A percentile compares a stretch with the other conserved stretches of the same genome.
These are phyloP conservation scores for Rutpela maculata DNA, from an alignment of 2,888 invertebrate species.

Conservation along the genomic window DNA sequence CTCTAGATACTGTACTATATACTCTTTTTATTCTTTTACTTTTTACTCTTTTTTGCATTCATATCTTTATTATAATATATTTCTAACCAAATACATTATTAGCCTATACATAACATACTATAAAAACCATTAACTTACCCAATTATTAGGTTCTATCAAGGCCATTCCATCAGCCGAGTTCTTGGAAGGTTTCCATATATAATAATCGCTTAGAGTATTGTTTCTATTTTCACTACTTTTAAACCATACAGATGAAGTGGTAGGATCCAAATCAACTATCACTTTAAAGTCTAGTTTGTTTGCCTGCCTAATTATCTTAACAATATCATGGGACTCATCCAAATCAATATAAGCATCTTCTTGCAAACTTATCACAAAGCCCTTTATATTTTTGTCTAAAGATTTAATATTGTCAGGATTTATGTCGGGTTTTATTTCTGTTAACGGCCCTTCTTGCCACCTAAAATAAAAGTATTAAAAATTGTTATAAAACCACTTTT, in stretches of 20 bases:
- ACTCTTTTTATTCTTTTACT: no score
- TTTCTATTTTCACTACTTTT: constrained; percentile 77
- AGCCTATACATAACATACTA: not conserved
- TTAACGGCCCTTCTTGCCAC: constrained; percentile 87
- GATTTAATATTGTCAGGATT: constrained; percentile 65
- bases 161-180: constrained; percentile 69
- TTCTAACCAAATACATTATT: no score
- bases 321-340: constrained; percentile 74
- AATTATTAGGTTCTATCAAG: constrained; percentile 81
- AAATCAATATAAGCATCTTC: constrained; percentile 80
- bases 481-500: not conserved
- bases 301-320: constrained; percentile 73
- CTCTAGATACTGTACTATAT: no score
- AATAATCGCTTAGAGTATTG: constrained; percentile 82
- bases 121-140: constrained; percentile 75
- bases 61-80: no score
- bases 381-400: constrained; percentile 75
- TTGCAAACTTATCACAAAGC: constrained; percentile 80
- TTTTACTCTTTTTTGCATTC: no score
- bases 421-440: constrained; percentile 77
- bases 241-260: constrained; percentile 86
- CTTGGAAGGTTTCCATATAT: constrained; percentile 82
- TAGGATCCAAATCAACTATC: constrained; percentile 86
- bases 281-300: constrained; percentile 77
- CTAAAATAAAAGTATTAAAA: constrained; percentile 64